Evolutionary conservation across 2,113 vertebrate genomes (phyloP).

Genomic region (Toxotes jaculatrix): DNA sequence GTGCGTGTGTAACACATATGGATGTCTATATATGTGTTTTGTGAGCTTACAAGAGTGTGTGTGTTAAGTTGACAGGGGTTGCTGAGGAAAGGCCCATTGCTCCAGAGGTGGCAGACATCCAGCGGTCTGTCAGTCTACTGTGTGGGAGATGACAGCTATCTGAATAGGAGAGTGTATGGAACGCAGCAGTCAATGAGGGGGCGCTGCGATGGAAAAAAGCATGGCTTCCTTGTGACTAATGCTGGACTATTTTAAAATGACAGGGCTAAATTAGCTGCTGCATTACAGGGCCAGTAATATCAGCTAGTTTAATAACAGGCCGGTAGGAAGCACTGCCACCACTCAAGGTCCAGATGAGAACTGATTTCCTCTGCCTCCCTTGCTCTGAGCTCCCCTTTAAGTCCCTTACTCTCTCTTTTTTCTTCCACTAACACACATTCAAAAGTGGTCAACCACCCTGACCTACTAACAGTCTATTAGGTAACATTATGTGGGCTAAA

Average conservation of each 20-base stretch:
- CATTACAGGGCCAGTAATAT: conserved; percentile 66
- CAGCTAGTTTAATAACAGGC: conserved; percentile 50
- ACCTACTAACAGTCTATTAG: conserved; percentile 74
- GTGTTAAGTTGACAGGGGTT: conserved; percentile 78
- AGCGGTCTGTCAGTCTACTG: conserved; percentile 83
- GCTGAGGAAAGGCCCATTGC: conserved; percentile 75
- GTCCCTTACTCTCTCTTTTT: not conserved
- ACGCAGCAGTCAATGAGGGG: conserved; percentile 69
- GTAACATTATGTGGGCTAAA: conserved; percentile 64
- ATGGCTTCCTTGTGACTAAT: conserved; percentile 76
- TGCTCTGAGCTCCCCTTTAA: not conserved
- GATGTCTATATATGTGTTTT: conserved; percentile 74
- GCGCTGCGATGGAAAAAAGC: conserved; percentile 67
- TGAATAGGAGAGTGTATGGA: conserved; percentile 79
- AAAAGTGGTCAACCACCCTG: conserved; percentile 63
- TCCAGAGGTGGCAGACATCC: conserved; percentile 80
- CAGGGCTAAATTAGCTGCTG: conserved; percentile 76
- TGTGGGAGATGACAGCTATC: conserved; percentile 81
- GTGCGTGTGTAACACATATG: conserved; percentile 69
- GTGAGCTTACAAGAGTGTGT: conserved; percentile 53
- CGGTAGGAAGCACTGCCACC: conserved; percentile 53
- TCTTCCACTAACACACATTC: conserved; percentile 37
- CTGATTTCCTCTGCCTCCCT: conserved; percentile 50
- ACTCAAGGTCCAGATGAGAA: conserved; percentile 66
- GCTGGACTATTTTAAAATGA: conserved; percentile 78